Evolutionary conservation across 2,797 vertebrate species (phyloP), one percentile per base, ranked within the genome.

Genomic region (Neostethus bicornis): DNA sequence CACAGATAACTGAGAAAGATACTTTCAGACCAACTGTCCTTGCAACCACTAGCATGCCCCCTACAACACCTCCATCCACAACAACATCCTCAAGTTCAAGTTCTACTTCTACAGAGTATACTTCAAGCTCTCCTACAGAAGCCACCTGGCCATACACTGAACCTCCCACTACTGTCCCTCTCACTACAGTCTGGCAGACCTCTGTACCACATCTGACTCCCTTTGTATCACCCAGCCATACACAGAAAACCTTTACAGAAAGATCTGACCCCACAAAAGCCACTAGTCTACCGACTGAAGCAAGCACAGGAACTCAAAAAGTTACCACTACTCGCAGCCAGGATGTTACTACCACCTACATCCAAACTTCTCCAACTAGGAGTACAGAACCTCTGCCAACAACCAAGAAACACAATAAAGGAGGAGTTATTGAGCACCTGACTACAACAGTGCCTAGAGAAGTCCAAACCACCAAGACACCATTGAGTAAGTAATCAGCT

Each of bases 401-500:
- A 1, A 81, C 90, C 10, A 24, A 50, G 12, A 69, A 35, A 29
- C 67, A 77, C 64, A 78, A 84, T 0, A 76, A 85, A 13, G 75
- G 55, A 32, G 51, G 74, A 28, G 84, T 87, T 8, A 87, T 87
- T 10, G 13, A 57, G 47, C 11, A 10, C 17, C 58, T 17, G 0
- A 10, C 14, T 1, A 87, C 86, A 31, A 89, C 91, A 0, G 13
- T 49, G 4, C 61, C 69, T 0, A 37, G 77, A 31, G 47, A 53
- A 29, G 52, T 73, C 7, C 71, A 5, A 0, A 54, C 70, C 0
- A 83, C 90, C 45, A 56, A 38, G 9, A 65, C 61, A n/a, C 52
- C 60, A 1, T 42, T 39, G 85, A 91, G 95, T 96, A 79, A 84
- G 82, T 81, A 26, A 3, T 4, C 32, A 20, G 21, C 24, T 16